phyloP scores from a whole-genome alignment of 2,797 vertebrate species.

The Arnoldichthys spilopterus region DNA sequence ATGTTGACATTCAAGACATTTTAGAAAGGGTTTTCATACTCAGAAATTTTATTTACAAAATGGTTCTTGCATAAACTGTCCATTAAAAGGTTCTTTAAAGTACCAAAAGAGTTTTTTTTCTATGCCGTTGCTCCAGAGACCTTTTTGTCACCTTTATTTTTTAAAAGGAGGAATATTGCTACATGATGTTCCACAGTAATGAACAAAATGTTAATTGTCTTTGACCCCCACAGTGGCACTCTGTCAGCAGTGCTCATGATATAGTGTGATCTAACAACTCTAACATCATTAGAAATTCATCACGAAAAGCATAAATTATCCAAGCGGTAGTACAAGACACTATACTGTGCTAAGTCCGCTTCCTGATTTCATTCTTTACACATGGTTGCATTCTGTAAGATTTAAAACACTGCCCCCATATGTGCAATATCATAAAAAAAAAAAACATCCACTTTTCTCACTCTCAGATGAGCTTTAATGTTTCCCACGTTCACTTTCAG shows the following conservation, averaged over 20 bases:
- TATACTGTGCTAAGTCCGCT: slow-evolving; percentile 15
- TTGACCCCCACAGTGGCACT: neutral
- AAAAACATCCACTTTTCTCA: neutral
- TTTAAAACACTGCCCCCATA: slow-evolving; percentile 16
- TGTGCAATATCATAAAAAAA: slow-evolving; percentile 18
- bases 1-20: neutral
- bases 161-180: neutral
- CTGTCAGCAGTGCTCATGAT: neutral
- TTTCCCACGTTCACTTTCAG: slow-evolving; percentile 8
- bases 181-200: neutral
- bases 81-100: neutral
- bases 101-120: no score
- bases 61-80: neutral
- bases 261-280: slow-evolving; percentile 9
- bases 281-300: slow-evolving; percentile 20
- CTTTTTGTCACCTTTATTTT: no score
- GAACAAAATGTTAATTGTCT: neutral
- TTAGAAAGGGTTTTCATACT: no score
- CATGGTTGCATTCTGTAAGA: neutral
- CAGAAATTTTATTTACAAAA: neutral
- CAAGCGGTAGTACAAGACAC: neutral
- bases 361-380: slow-evolving; percentile 5
- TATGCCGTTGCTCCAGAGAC: no score
- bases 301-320: slow-evolving; percentile 31
- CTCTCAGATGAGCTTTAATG: neutral